These are phyloP conservation scores for Crepidodera aurea DNA, from an alignment of 2,888 invertebrate genomes.

Conservation along the genomic window DNA sequence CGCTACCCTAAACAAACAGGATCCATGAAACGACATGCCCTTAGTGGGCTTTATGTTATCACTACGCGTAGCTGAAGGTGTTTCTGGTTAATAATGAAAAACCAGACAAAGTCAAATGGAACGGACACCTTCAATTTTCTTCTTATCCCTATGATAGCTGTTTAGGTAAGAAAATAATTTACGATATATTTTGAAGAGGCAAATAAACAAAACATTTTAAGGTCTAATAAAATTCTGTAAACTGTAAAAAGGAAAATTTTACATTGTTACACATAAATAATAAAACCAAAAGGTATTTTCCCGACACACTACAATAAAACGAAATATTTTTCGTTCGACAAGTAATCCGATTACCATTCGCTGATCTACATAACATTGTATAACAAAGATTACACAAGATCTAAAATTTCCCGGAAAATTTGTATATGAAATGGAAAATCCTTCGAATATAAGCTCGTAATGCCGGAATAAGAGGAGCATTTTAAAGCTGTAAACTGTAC, in stretches of 20 bases:
- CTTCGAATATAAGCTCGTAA: conserved; percentile 22
- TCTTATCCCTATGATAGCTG: background rate
- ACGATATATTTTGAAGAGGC: too few species aligned
- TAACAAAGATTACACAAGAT: conserved; percentile 7
- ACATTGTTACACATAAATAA: background rate
- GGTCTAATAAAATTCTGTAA: too few species aligned
- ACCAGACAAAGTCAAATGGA: background rate
- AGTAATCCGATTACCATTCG: conserved; percentile 12
- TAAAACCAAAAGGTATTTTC: background rate
- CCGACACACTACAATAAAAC: background rate
- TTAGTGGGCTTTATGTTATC: conserved; percentile 23
- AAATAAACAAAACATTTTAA: too few species aligned
- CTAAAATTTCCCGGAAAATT: conserved; percentile 19
- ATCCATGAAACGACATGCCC: conserved; percentile 43
- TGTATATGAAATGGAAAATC: conserved; percentile 23
- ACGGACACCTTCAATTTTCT: background rate
- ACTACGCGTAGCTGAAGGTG: conserved; percentile 12
- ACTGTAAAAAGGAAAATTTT: background rate
- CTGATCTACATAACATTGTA: conserved; percentile 21
- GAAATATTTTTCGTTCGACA: conserved; percentile 13
- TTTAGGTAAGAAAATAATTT: too few species aligned
- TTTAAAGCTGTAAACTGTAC: conserved; percentile 19
- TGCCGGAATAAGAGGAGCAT: conserved; percentile 15
- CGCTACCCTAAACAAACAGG: conserved; percentile 54
- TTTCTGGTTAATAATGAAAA: conserved; percentile 4